A percentile compares a stretch with the other conserved stretches of the same genome.
phyloP scores from a whole-genome alignment of 1,140 invertebrate species.

The Batillaria attramentaria region DNA sequence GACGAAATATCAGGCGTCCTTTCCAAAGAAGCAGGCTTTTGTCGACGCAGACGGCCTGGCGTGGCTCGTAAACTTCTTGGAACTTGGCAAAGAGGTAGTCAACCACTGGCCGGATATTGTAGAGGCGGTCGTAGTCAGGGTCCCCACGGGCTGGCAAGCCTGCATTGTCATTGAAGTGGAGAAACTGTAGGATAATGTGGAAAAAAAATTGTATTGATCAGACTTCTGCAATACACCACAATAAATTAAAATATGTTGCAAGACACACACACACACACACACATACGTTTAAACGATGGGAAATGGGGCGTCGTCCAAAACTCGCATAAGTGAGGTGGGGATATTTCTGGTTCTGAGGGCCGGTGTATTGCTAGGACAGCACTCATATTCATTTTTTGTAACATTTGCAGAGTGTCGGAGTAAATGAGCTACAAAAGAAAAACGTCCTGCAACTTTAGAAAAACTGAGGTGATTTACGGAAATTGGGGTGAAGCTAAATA shows the following conservation, averaged over 20 bases:
- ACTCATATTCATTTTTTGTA: no score
- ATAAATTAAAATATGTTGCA: not conserved
- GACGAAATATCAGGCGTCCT: conserved; percentile 25
- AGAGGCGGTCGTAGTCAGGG: conserved; percentile 12
- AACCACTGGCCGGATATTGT: conserved; percentile 28
- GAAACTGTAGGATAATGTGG: conserved; percentile 12
- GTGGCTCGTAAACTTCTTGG: conserved; percentile 18
- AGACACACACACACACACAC: not conserved
- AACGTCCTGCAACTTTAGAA: no score
- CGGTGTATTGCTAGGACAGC: no score
- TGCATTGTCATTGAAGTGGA: no score
- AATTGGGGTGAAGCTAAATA: no score
- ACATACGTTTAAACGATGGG: not conserved
- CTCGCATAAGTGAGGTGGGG: no score
- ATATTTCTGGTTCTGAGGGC: no score
- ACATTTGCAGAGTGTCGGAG: no score
- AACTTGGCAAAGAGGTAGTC: conserved; percentile 20
- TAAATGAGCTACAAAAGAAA: no score
- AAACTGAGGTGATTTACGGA: no score
- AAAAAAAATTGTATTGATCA: no score
- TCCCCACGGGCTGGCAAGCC: not conserved
- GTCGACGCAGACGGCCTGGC: conserved; percentile 18
- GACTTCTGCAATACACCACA: not conserved
- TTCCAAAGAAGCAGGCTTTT: conserved; percentile 35
- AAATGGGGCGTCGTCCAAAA: no score